Conservation (phyloP, 1,140 invertebrate species). For the Drosophila ohnishii region DNA sequence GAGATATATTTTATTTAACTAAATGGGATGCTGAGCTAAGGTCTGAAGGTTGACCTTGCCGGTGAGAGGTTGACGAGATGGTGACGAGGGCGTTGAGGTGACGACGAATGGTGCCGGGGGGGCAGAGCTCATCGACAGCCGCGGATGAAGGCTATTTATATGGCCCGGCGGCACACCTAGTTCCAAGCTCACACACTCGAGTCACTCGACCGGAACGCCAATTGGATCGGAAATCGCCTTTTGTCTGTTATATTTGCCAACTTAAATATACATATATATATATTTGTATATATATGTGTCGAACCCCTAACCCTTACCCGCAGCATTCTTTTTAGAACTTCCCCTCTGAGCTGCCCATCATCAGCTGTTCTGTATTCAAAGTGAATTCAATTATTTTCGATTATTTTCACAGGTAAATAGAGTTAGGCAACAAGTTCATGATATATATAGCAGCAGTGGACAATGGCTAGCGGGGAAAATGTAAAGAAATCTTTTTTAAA, state of each 20-base stretch:
- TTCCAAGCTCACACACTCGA: conserved; percentile 39
- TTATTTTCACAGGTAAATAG: conserved; percentile 54
- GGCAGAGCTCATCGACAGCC: conserved; percentile 39
- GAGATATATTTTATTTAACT: conserved; percentile 9
- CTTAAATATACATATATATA: conserved; percentile 2
- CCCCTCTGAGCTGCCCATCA: conserved; percentile 37
- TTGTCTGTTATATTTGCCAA: conserved; percentile 36
- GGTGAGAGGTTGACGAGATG: conserved; percentile 16
- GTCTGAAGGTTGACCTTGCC: conserved; percentile 45
- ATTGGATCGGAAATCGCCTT: conserved; percentile 71
- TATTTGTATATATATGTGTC: background rate
- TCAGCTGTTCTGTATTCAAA: conserved; percentile 62
- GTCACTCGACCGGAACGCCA: conserved; percentile 56
- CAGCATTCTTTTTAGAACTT: background rate
- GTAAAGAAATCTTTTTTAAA: too few species aligned
- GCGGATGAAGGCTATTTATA: conserved; percentile 32
- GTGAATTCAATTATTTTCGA: conserved; percentile 53
- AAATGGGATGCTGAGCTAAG: conserved; percentile 30
- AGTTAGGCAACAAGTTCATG: conserved; percentile 23
- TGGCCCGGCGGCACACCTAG: conserved; percentile 56
- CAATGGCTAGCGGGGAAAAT: background rate
- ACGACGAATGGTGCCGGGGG: conserved; percentile 8
- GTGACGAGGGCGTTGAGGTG: conserved; percentile 11
- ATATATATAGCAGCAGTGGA: conserved; percentile 22
- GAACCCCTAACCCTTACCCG: background rate